phyloP scores from a whole-genome alignment of 2,888 invertebrate genomes.

The Volucella bombylans region DNA sequence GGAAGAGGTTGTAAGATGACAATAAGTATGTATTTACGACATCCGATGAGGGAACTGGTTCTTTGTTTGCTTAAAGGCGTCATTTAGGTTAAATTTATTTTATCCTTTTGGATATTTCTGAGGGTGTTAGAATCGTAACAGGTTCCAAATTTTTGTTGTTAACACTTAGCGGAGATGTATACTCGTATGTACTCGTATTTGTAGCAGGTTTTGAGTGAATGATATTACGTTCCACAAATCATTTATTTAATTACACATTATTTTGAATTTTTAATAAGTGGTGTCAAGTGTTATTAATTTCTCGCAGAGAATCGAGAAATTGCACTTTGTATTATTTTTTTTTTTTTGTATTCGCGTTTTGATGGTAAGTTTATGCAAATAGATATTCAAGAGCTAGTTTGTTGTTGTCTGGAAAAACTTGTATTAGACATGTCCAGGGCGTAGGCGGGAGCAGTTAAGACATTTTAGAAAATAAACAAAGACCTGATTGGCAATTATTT shows the following conservation, averaged over 20 bases:
- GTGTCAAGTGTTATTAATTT: background rate
- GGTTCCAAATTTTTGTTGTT: background rate
- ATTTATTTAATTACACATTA: background rate
- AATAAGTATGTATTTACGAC: background rate
- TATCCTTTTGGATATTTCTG: slow-evolving; percentile 16
- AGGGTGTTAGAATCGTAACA: slow-evolving; percentile 17
- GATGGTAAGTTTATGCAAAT: too few relatives aligned
- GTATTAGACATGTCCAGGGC: too few relatives aligned
- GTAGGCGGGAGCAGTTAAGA: too few relatives aligned
- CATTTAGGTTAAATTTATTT: slow-evolving; percentile 5
- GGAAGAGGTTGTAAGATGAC: slow-evolving; percentile 7
- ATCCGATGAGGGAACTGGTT: background rate
- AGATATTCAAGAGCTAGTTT: too few relatives aligned
- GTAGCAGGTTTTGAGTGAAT: slow-evolving; percentile 5
- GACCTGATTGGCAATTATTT: too few relatives aligned
- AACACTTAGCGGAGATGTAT: background rate
- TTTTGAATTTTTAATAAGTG: background rate
- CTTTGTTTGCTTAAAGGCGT: background rate
- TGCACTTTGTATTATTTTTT: too few relatives aligned
- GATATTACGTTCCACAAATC: background rate
- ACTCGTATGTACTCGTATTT: too few relatives aligned
- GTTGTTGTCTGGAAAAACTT: too few relatives aligned
- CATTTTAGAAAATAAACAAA: too few relatives aligned
- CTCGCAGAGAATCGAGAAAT: background rate
- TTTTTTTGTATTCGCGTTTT: too few relatives aligned